Percentiles rank a stretch among this genome's conserved stretches.
Evolutionary conservation across 2,797 vertebrate species (phyloP).

Genomic region (Phoebastria nigripes): DNA sequence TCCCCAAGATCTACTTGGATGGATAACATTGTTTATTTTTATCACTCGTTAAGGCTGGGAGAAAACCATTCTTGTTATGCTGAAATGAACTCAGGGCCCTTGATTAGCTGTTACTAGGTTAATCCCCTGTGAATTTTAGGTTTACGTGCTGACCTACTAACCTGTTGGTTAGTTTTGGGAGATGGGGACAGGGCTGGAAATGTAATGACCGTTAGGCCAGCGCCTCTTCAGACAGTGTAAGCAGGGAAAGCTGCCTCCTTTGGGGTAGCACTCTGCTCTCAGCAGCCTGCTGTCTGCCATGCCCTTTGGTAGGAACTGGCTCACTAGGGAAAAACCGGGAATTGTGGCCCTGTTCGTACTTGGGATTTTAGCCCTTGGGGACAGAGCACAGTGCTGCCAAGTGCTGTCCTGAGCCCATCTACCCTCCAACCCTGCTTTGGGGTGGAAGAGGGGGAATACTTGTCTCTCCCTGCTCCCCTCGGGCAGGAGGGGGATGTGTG

Average conservation of each 20-base stretch:
- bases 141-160: constrained; percentile 27
- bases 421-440: rapidly evolving
- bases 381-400: neutral
- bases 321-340: neutral
- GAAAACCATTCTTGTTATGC: neutral
- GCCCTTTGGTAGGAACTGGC: neutral
- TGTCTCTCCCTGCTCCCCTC: rapidly evolving
- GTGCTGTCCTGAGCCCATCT: neutral
- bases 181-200: neutral
- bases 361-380: neutral
- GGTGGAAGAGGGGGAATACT: neutral
- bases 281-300: neutral
- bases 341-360: neutral
- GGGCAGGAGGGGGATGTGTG: neutral
- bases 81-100: neutral
- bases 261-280: neutral
- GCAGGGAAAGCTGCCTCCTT: neutral
- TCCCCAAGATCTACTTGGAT: constrained; percentile 14
- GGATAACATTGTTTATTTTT: constrained; percentile 44
- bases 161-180: constrained; percentile 10
- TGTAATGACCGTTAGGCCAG: neutral
- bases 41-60: neutral
- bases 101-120: constrained; percentile 40
- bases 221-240: neutral
- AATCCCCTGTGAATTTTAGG: constrained; percentile 39